Percentiles rank a stretch among this genome's conserved stretches.
These are phyloP conservation scores for Lates calcarifer DNA, from an alignment of 2,113 vertebrate genomes.

Conservation along the genomic window DNA sequence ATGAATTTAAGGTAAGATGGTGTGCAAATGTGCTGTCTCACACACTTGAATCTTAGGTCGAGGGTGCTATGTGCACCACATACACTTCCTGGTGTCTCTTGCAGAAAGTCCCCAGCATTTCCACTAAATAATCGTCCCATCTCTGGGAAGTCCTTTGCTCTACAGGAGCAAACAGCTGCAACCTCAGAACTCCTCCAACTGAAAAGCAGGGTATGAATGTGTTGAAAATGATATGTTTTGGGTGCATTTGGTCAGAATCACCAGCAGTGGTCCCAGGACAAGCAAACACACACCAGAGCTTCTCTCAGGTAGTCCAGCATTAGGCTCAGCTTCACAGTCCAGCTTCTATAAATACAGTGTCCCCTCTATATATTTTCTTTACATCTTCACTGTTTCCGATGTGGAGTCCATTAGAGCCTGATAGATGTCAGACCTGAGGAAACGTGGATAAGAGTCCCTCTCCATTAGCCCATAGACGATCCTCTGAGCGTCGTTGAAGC, in stretches of 20 bases:
- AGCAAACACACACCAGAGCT: not conserved
- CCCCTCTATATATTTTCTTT: not conserved
- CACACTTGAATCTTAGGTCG: slow-evolving; percentile 22
- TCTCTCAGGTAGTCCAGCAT: slow-evolving; percentile 28
- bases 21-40: slow-evolving; percentile 5
- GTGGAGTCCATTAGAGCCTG: slow-evolving; percentile 87
- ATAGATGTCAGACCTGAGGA: slow-evolving; percentile 91
- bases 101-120: slow-evolving; percentile 68
- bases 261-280: not conserved
- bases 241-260: not conserved
- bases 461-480: slow-evolving; percentile 90
- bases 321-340: slow-evolving; percentile 16
- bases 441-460: slow-evolving; percentile 90
- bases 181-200: not conserved
- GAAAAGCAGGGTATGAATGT: not conserved
- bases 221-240: not conserved
- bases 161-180: not conserved
- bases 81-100: slow-evolving; percentile 40
- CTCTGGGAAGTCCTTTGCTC: slow-evolving; percentile 41
- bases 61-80: slow-evolving; percentile 39
- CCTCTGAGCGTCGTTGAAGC: slow-evolving; percentile 90
- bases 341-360: not conserved
- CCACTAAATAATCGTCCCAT: not conserved
- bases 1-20: slow-evolving; percentile 4
- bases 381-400: slow-evolving; percentile 75